These are phyloP conservation scores for Hiodon tergisus DNA, from an alignment of 2,113 vertebrate genomes.

Conservation along the genomic window DNA sequence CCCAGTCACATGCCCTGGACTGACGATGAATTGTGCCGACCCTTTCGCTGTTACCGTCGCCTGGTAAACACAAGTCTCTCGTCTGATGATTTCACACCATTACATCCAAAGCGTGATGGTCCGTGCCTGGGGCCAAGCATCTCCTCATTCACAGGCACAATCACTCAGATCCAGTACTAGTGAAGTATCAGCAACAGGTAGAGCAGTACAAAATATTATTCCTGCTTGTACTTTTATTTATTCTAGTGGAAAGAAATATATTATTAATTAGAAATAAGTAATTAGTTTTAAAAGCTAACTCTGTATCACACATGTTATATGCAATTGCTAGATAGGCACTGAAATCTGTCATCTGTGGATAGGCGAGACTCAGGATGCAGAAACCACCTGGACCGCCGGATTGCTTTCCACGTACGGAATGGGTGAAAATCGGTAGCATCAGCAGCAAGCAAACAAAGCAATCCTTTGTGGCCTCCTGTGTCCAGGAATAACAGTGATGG, in stretches of 20 bases:
- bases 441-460: constrained; percentile 29
- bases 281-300: too few relatives aligned
- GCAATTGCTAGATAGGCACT: too few relatives aligned
- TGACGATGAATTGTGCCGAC: constrained; percentile 19
- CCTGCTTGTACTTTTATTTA: not conserved
- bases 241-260: too few relatives aligned
- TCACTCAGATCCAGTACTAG: not conserved
- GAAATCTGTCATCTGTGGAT: too few relatives aligned
- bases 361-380: too few relatives aligned
- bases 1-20: constrained; percentile 14
- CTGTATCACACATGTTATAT: too few relatives aligned
- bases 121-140: constrained; percentile 23
- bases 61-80: constrained; percentile 16
- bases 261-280: too few relatives aligned
- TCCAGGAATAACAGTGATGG: constrained; percentile 32
- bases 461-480: constrained; percentile 14
- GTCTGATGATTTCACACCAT: constrained; percentile 29
- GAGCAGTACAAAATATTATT: not conserved
- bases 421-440: constrained; percentile 9
- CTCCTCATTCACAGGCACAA: constrained; percentile 21
- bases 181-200: constrained; percentile 10
- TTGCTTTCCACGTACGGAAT: too few relatives aligned
- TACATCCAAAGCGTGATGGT: constrained; percentile 25
- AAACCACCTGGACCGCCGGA: too few relatives aligned
- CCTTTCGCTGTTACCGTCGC: constrained; percentile 10